Evolutionary conservation across 2,797 vertebrate genomes (phyloP), one percentile per base, ranked within the genome.

Genomic region (Phoxinus dragarum): DNA sequence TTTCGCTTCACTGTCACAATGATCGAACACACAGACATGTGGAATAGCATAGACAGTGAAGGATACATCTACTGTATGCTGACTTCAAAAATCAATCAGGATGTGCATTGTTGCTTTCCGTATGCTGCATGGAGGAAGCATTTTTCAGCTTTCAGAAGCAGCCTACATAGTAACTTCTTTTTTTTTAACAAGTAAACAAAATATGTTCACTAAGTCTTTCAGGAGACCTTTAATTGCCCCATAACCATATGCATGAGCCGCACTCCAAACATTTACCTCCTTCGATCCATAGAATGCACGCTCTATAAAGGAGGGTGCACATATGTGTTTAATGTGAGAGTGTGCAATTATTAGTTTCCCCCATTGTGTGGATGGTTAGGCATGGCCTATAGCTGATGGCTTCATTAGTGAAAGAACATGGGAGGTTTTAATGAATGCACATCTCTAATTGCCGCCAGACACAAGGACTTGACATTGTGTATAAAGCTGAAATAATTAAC

Each of bases 371-470:
- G 84, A 88, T 73, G 73, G 44, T 84, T 71, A 73, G 17, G 42
- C 56, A 73, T 21, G 47, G 75, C 19, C 34, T 77, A 59, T 72
- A 77, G 78, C 56, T 85, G 67, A 81, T 31, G 54, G 36, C 27
- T 54, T 6, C 66, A 82, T 78, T 38, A 85, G 73, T 5, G 34
- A 79, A 81, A 67, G n/a, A 64, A 73, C 42, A 27, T 17, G 23
- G n/a, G 42, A 8, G 44, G 31, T 47, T 71, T 88, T 87, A 88
- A 92, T 89, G 89, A 89, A 91, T 85, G 71, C 75, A 88, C 87
- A 84, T 85, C 83, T 90, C 42, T 91, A 90, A 91, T 92, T 91
- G 88, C 79, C 68, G 44, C 38, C n/a, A 80, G 31, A 54, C 44
- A 74, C 52, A 56, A 89, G 88, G 59, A 82, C 74, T 88, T 78